Evolutionary conservation across 2,113 vertebrate genomes (phyloP).

Genomic region (Pao palembangensis): DNA sequence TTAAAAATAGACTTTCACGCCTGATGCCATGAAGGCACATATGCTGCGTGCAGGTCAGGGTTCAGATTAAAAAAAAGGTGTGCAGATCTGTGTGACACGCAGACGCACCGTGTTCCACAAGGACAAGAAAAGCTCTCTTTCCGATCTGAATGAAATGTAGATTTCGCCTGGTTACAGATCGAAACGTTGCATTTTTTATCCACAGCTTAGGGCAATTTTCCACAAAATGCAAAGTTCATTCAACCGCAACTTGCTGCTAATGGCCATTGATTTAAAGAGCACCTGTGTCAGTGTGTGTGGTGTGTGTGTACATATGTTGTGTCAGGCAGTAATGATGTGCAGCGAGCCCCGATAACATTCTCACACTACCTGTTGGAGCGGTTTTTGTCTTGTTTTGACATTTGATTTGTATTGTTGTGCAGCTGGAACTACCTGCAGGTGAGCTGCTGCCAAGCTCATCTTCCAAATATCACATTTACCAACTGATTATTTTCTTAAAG

Average conservation of each 20-base stretch:
- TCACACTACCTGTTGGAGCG: slow-evolving; percentile 67
- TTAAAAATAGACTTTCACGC: no score
- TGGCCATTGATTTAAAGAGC: not conserved
- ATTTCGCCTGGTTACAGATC: no score
- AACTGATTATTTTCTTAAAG: not conserved
- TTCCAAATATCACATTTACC: not conserved
- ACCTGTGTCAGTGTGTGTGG: no score
- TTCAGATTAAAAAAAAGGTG: not conserved
- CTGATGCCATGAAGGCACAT: no score
- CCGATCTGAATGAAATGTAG: no score
- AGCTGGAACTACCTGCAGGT: slow-evolving; percentile 4
- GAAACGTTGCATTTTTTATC: no score
- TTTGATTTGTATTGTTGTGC: slow-evolving; percentile 27
- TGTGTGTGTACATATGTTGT: no score
- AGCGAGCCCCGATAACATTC: slow-evolving; percentile 17
- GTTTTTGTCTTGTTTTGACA: slow-evolving; percentile 57
- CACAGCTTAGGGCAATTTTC: no score
- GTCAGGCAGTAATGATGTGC: not conserved
- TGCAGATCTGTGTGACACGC: not conserved
- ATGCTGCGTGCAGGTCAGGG: not conserved
- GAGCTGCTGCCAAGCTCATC: not conserved
- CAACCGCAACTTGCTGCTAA: not conserved
- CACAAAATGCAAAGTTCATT: no score
- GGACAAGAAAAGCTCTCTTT: no score
- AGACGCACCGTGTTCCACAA: not conserved